Evolutionary conservation across 2,888 invertebrate genomes (phyloP), one percentile per base, ranked within the genome.

Genomic region (Galeopsomyia nigrocyanea): DNA sequence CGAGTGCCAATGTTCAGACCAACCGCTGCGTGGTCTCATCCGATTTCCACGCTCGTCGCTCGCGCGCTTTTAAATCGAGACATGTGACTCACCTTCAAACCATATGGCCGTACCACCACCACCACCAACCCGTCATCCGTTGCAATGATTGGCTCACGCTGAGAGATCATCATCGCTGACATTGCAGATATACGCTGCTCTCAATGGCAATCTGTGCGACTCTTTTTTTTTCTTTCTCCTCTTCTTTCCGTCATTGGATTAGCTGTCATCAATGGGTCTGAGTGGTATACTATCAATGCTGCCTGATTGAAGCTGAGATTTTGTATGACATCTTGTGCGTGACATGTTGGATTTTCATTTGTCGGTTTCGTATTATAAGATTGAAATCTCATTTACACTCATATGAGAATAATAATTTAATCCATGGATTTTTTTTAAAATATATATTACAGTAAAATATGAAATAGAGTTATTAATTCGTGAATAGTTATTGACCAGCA

Each of bases 11-110:
- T 39, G 13, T 39, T 26, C 3, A 26, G 76, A 77, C 76, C 77
- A 74, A 76, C 74, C 72, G 75, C 74, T 76, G 76, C 10, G 76
- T 1, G 72, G 75, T 72, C 76, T 77, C 77, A 76, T 76, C 73
- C 75, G 76, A 78, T 73, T 76, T 62, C 71, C 13, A 9, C 39
- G 13, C 39, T 39, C 10, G 10, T 10, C 39, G 39, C n/a, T n/a
- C 26, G 26, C 26, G 26, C 26, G 5, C 57, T 74, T 49, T 62
- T 71, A 64, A 77, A 71, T 70, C 39, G 64, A 63, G 71, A 70
- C 74, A 71, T 71, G 71, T 72, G 71, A 74, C 74, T 71, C 65
- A 68, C 62, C 68, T 74, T 76, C 39, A 39, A 39, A 39, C 39
- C 39, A 39, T 39, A 39, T 39, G 39, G 39, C 39, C 26, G 26